Percentiles rank a stretch among this genome's conserved stretches.
These are phyloP conservation scores for Philotrypesis tridentata DNA, from an alignment of 1,140 invertebrate genomes.

Conservation along the genomic window DNA sequence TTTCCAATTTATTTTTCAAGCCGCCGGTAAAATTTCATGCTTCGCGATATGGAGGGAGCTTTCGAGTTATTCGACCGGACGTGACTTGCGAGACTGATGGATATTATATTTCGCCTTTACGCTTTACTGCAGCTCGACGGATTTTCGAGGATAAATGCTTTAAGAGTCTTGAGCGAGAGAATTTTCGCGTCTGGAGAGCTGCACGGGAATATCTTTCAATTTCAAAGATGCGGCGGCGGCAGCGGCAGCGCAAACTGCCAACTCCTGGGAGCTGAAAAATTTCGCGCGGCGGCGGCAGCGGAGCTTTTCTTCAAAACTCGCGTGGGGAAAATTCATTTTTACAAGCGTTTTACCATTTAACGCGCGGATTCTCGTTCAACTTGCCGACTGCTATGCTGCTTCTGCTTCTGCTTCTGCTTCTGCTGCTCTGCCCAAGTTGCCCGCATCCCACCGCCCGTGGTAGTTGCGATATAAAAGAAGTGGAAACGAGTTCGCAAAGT, in stretches of 20 bases:
- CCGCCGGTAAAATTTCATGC: constrained; percentile 18
- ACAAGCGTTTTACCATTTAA: neutral
- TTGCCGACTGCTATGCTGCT: neutral
- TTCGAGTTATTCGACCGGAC: constrained; percentile 14
- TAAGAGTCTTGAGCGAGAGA: neutral
- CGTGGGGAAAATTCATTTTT: neutral
- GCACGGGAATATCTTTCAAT: too few relatives aligned
- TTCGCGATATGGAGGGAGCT: too few relatives aligned
- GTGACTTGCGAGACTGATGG: constrained; percentile 14
- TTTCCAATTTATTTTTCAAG: constrained; percentile 41
- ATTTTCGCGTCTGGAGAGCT: too few relatives aligned
- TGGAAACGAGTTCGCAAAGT: neutral
- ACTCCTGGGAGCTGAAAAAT: neutral
- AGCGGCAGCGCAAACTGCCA: too few relatives aligned
- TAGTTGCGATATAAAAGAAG: neutral
- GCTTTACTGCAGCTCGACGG: neutral
- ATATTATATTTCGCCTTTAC: neutral
- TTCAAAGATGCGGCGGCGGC: too few relatives aligned
- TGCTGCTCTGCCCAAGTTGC: too few relatives aligned
- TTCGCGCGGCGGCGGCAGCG: too few relatives aligned
- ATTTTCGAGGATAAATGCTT: neutral
- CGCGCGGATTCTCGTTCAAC: neutral
- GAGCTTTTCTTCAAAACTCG: neutral
- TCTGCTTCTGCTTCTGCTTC: too few relatives aligned
- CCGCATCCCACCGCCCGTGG: too few relatives aligned